These are phyloP conservation scores for Arctocebus calabarensis DNA, from an alignment of 2,797 vertebrate species.

Conservation along the genomic window DNA sequence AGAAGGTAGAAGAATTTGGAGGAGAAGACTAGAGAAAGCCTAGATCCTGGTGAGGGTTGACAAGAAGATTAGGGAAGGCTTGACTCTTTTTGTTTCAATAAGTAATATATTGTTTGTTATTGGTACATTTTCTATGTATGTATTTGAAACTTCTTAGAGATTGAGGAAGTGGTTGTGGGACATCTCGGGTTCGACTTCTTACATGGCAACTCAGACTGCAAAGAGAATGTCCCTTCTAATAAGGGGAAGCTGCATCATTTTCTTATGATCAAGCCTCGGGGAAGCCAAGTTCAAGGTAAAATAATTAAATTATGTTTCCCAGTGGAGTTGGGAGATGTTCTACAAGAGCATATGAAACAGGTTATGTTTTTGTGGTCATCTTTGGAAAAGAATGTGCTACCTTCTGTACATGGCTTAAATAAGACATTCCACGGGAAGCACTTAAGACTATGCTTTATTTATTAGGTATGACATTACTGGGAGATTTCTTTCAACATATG, in stretches of 20 bases:
- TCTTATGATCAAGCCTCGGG: background rate
- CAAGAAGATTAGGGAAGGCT: no score
- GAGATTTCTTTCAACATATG: background rate
- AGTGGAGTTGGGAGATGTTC: background rate
- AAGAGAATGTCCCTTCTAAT: background rate
- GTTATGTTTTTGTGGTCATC: background rate
- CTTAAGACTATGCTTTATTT: conserved; percentile 38
- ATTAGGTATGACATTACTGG: background rate
- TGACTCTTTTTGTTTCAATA: no score
- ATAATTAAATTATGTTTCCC: conserved; percentile 40
- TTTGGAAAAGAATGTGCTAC: conserved; percentile 30
- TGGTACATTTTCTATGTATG: no score
- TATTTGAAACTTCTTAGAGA: no score
- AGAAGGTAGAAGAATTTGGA: no score
- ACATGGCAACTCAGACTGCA: background rate
- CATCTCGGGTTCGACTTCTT: background rate
- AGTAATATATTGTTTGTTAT: no score
- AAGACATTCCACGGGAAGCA: background rate
- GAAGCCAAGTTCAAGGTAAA: background rate
- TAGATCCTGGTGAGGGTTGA: no score
- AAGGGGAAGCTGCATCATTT: background rate
- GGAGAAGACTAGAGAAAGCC: no score
- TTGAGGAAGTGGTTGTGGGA: no score
- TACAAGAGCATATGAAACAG: background rate
- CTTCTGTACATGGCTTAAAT: background rate